These are phyloP conservation scores for Sarcophaga bullata DNA, from an alignment of 1,140 invertebrate species.

Conservation along the genomic window DNA sequence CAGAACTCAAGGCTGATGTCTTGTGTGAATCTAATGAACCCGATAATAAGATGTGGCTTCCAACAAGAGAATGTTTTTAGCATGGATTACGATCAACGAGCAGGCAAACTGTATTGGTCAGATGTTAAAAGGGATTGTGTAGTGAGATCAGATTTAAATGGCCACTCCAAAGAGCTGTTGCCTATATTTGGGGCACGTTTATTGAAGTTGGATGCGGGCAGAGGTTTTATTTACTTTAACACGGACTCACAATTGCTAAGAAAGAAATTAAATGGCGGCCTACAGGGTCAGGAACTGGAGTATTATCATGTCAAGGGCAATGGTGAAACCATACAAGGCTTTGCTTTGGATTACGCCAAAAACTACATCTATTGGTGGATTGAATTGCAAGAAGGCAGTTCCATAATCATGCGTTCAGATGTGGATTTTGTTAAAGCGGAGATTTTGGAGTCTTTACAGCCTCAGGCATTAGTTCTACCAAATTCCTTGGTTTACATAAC, in stretches of 20 bases:
- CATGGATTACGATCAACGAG: conserved; percentile 89
- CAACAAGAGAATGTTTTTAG: conserved; percentile 72
- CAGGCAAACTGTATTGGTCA: conserved; percentile 89
- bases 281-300: conserved; percentile 46
- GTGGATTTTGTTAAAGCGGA: conserved; percentile 3
- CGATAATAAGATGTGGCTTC: conserved; percentile 47
- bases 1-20: conserved; percentile 42
- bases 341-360: conserved; percentile 81
- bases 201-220: conserved; percentile 81
- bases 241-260: conserved; percentile 84
- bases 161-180: conserved; percentile 51
- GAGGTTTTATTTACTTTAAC: conserved; percentile 88
- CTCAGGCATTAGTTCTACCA: not conserved
- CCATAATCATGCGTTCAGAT: conserved; percentile 47
- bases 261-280: conserved; percentile 79
- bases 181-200: conserved; percentile 70
- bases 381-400: conserved; percentile 75
- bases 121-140: conserved; percentile 53
- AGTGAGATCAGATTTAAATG: conserved; percentile 47
- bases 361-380: conserved; percentile 84
- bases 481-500: conserved; percentile 28
- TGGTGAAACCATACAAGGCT: conserved; percentile 73
- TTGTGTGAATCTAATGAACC: conserved; percentile 53
- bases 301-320: conserved; percentile 53
- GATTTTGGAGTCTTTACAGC: not conserved